These are phyloP conservation scores for Graptemys geographica DNA, from an alignment of 2,797 vertebrate genomes.

Conservation along the genomic window DNA sequence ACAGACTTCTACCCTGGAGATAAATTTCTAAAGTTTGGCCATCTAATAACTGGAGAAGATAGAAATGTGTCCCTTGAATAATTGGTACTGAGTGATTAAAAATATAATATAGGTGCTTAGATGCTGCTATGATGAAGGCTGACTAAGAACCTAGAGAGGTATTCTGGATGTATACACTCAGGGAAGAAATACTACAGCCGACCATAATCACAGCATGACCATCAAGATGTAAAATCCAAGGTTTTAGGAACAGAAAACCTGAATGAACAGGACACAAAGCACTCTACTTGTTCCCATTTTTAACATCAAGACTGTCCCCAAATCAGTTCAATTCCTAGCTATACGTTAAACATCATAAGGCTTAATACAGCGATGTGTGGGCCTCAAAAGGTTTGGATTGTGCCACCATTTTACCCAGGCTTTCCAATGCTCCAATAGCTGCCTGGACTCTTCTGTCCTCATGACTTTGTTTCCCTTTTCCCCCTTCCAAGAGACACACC, in stretches of 20 bases:
- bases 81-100: not conserved
- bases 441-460: not conserved
- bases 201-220: not conserved
- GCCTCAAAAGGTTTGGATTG: not conserved
- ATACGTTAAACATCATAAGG: not conserved
- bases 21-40: no score
- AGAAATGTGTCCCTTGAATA: not conserved
- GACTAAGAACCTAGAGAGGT: not conserved
- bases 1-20: not conserved
- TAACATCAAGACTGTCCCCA: not conserved
- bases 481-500: not conserved
- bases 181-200: not conserved
- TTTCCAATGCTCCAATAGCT: not conserved
- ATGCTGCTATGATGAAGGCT: not conserved
- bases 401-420: not conserved
- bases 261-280: not conserved
- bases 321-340: not conserved
- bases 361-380: fast-evolving
- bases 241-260: not conserved
- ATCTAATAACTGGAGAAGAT: not conserved
- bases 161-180: not conserved
- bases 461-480: not conserved
- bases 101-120: not conserved
- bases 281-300: fast-evolving
- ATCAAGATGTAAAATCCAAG: not conserved